These are phyloP conservation scores for Bombus superbus DNA, from an alignment of 1,140 invertebrate species.

Conservation along the genomic window DNA sequence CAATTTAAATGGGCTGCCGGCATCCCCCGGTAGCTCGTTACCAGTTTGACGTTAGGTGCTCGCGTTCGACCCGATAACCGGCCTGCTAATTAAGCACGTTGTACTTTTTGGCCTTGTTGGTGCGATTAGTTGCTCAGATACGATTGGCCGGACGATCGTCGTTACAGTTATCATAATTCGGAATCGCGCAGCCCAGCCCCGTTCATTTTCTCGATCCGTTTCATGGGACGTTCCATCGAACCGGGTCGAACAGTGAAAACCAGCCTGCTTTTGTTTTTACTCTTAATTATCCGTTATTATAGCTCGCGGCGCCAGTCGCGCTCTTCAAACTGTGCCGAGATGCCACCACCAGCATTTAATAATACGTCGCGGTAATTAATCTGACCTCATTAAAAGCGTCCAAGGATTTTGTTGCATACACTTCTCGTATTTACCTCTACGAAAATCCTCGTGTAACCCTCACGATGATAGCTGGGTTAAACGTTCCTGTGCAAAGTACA, in stretches of 20 bases:
- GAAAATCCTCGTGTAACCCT: slow-evolving; percentile 28
- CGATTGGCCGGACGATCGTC: slow-evolving; percentile 53
- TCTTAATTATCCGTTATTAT: slow-evolving; percentile 49
- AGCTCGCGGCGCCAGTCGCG: neutral
- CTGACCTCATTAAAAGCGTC: slow-evolving; percentile 55
- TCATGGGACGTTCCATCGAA: neutral
- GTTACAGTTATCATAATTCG: slow-evolving; percentile 62
- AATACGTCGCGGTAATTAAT: slow-evolving; percentile 64
- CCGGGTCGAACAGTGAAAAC: neutral
- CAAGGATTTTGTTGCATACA: slow-evolving; percentile 39
- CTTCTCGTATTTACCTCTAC: slow-evolving; percentile 2
- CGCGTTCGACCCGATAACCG: slow-evolving; percentile 56
- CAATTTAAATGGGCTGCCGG: slow-evolving; percentile 78
- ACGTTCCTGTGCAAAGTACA: neutral
- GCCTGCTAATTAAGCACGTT: slow-evolving; percentile 63
- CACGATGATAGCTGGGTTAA: slow-evolving; percentile 32
- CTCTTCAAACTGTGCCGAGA: neutral
- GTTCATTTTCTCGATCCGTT: slow-evolving; percentile 33
- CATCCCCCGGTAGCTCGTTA: slow-evolving; percentile 69
- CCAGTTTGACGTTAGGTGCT: slow-evolving; percentile 65
- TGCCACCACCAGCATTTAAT: slow-evolving; percentile 46
- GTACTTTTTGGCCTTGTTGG: slow-evolving; percentile 54
- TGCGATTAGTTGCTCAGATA: slow-evolving; percentile 36
- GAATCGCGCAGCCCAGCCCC: slow-evolving; percentile 30
- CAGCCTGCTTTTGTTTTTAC: neutral